Percentiles rank a stretch among this genome's conserved stretches.
phyloP scores from a whole-genome alignment of 2,888 invertebrate genomes.

The Drosophila kuntzei region DNA sequence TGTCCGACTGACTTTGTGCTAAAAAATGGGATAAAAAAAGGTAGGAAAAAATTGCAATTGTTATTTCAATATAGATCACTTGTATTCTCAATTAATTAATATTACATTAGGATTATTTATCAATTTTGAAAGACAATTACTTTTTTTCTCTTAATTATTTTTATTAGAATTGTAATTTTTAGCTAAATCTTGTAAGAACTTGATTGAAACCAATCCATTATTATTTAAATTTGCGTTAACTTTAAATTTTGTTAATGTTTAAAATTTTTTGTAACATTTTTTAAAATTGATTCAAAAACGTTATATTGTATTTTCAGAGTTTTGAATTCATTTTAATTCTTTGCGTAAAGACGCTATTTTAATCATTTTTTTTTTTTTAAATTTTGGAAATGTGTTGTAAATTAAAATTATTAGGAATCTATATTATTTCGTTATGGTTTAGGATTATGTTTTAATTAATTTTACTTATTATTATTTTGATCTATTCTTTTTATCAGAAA shows the following conservation, averaged over 20 bases:
- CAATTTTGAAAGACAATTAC: not conserved
- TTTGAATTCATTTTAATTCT: too few species aligned
- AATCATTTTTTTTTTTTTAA: not conserved
- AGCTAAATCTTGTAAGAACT: too few species aligned
- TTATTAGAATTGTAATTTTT: too few species aligned
- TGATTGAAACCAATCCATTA: too few species aligned
- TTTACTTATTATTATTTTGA: not conserved
- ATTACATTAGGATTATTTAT: not conserved
- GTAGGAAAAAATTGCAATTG: not conserved
- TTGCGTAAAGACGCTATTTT: not conserved
- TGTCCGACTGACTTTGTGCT: constrained; percentile 87
- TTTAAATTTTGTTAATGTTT: not conserved
- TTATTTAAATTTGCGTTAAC: too few species aligned
- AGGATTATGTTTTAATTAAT: not conserved
- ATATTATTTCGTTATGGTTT: not conserved
- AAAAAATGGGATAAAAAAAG: not conserved
- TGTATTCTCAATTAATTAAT: not conserved
- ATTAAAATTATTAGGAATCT: not conserved
- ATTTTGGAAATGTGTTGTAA: not conserved
- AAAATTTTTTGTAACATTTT: too few species aligned
- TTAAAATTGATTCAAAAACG: too few species aligned
- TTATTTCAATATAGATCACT: not conserved
- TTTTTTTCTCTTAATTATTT: not conserved
- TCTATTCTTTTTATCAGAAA: not conserved
- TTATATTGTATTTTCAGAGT: too few species aligned